Base-by-base conservation (phyloP, 1,140 invertebrate genomes). In the Pantala flavescens region DNA sequence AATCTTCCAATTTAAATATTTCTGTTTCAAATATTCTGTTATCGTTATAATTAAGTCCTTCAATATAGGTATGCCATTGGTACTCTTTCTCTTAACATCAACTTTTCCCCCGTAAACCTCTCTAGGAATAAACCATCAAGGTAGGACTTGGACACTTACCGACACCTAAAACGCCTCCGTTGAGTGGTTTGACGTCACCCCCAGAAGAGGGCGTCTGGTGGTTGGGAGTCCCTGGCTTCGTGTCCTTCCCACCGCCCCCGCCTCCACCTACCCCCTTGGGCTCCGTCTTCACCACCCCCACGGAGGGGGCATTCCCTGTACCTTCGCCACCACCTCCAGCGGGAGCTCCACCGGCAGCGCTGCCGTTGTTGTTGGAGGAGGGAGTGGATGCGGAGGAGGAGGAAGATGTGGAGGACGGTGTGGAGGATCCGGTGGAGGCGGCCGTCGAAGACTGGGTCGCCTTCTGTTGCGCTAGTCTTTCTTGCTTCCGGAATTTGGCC, bases 401-500 rank as follows among this genome's bases (percentile, higher is more conserved):
- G 75, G 80, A 82, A 0, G 83, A 79, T 0, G 86, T 36, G 43
- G 24, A 36, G 49, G 49, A 63, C 16, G 71, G 71, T 42, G 71
- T 72, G 23, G 71, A 72, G 28, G 74, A 63, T 11, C 43, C 24
- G 21, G 21, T 43, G 7, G 43, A 71, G 28, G 74, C 76, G 3
- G 28, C 71, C 12, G 73, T 74, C 21, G 76, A 72, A 2, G 71
- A 78, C 75, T 80, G 83, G 0, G 83, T 79, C 0, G 86, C 86
- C 78, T 93, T 93, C 80, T 93, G 92, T 79, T 93, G 91, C 0
- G 91, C 90, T 71, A 93, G 81, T 23, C 91, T 84, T 83, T 98
- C 95, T 80, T 97, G 95, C 84, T 97, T 97, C 23, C 96, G 86
- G 80, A 96, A 95, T 82, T 96, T 97, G 0, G 94, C 94, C 55